These are phyloP conservation scores for Lophura nycthemera DNA, from an alignment of 2,113 vertebrate genomes.

Conservation along the genomic window DNA sequence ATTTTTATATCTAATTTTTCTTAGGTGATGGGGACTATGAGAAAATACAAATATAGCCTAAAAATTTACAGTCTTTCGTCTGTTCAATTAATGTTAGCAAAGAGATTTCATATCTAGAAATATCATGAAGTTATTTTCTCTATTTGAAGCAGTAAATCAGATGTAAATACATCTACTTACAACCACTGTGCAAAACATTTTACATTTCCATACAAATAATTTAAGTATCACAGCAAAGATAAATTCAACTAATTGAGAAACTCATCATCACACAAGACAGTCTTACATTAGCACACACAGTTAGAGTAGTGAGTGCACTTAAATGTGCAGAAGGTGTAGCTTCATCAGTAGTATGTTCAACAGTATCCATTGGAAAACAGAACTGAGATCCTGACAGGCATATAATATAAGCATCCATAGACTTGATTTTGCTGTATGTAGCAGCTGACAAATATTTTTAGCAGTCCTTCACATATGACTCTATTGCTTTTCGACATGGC, in stretches of 20 bases:
- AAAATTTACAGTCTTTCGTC: not conserved
- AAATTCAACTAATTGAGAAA: not conserved
- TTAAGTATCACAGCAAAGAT: not conserved
- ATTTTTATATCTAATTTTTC: not conserved
- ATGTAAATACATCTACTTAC: not conserved
- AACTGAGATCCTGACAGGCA: not conserved
- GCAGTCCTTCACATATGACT: not conserved
- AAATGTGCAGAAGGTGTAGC: not conserved
- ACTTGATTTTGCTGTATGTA: not conserved
- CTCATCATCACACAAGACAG: not conserved
- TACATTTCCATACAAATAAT: not conserved
- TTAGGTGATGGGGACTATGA: not conserved
- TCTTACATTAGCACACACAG: not conserved
- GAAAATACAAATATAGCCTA: not conserved
- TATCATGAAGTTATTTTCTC: not conserved
- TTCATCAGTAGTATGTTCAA: not conserved
- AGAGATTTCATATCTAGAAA: not conserved
- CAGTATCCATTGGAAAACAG: not conserved
- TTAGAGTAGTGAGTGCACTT: not conserved
- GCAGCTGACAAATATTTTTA: not conserved
- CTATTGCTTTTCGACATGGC: not conserved
- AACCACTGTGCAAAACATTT: not conserved
- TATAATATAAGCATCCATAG: not conserved
- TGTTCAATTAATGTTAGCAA: not conserved
- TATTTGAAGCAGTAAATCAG: not conserved